phyloP scores from a whole-genome alignment of 2,113 vertebrate species.

The Myiopsitta monachus region DNA sequence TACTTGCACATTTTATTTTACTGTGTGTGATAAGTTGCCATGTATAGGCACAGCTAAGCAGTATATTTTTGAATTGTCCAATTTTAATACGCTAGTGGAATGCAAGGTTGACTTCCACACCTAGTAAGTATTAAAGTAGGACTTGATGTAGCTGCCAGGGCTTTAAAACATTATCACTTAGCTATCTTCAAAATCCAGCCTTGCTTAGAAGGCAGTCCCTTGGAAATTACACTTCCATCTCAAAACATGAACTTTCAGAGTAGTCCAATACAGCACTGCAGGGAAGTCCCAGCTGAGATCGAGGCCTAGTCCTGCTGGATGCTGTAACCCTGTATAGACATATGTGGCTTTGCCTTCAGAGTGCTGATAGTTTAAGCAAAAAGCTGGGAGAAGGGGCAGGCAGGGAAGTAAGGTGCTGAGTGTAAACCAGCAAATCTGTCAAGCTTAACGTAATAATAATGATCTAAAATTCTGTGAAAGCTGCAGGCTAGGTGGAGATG shows the following conservation, averaged over 20 bases:
- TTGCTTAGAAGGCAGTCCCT: neutral
- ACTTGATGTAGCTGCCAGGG: neutral
- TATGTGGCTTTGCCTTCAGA: neutral
- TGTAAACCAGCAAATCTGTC: neutral
- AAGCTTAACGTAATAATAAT: neutral
- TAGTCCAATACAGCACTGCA: neutral
- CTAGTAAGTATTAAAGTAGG: neutral
- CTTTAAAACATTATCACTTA: slow-evolving; percentile 6
- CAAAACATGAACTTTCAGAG: neutral
- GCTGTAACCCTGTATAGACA: neutral
- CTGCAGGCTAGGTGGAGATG: neutral
- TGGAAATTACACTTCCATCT: neutral
- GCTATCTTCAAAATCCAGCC: neutral
- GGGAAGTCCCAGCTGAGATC: neutral
- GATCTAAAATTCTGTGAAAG: neutral
- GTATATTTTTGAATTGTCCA: neutral
- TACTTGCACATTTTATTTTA: neutral
- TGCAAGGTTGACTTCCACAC: neutral
- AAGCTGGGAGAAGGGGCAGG: neutral
- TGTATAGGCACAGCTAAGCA: neutral
- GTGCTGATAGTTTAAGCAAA: neutral
- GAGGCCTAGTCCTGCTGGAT: neutral
- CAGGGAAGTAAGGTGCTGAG: neutral
- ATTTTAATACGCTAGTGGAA: slow-evolving; percentile 16
- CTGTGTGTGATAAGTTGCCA: neutral